phyloP scores from a whole-genome alignment of 2,113 vertebrate species.

The Gymnorhina tibicen region DNA sequence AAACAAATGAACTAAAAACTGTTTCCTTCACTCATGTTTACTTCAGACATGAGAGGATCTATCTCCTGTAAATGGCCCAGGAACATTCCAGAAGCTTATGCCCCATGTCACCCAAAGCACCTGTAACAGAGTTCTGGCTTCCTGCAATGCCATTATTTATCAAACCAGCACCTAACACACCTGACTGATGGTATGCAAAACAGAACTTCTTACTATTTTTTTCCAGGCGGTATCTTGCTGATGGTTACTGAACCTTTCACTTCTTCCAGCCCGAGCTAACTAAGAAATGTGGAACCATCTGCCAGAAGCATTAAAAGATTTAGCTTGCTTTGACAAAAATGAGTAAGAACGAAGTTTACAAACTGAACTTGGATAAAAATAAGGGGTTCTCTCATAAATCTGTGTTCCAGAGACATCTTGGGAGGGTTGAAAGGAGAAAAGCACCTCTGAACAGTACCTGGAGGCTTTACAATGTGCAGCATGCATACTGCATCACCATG shows the following conservation, averaged over 20 bases:
- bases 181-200: neutral
- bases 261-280: neutral
- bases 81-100: neutral
- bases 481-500: neutral
- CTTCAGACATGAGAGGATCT: neutral
- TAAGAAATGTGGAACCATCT: neutral
- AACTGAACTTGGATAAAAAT: neutral
- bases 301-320: neutral
- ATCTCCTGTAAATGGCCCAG: neutral
- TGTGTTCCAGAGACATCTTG: neutral
- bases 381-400: neutral
- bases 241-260: neutral
- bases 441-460: neutral
- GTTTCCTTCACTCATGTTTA: neutral
- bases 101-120: neutral
- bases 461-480: neutral
- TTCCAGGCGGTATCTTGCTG: neutral
- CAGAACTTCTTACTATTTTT: neutral
- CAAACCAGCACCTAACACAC: neutral
- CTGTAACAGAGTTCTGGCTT: neutral
- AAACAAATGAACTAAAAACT: neutral
- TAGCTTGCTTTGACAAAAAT: neutral
- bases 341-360: neutral
- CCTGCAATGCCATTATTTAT: neutral
- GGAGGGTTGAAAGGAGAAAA: neutral